Evolutionary conservation across 1,140 invertebrate genomes (phyloP).

Genomic region (Magallana gigas): DNA sequence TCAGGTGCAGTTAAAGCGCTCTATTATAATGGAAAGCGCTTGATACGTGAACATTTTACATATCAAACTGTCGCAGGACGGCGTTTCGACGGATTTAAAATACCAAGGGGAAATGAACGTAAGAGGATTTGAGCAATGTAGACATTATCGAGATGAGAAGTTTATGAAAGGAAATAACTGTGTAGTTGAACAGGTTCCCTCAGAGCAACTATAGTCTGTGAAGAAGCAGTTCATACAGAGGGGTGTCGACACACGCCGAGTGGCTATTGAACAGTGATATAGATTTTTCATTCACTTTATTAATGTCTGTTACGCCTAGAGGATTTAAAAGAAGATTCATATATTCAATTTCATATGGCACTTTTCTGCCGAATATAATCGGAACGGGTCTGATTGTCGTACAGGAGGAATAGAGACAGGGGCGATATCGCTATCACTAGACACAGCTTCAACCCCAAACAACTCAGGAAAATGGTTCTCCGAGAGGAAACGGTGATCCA

Average conservation of each 20-base stretch:
- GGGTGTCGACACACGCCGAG: neutral
- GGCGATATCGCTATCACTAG: neutral
- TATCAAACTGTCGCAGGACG: slow-evolving; percentile 1
- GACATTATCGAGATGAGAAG: slow-evolving; percentile 27
- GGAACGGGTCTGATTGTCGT: neutral
- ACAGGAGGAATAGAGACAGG: neutral
- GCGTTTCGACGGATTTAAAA: slow-evolving; percentile 27
- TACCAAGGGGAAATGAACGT: slow-evolving; percentile 25
- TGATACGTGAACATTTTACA: slow-evolving; percentile 31
- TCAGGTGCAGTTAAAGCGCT: slow-evolving; percentile 24
- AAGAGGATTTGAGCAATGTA: slow-evolving; percentile 33
- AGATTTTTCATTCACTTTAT: neutral
- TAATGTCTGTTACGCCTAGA: neutral
- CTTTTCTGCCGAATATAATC: neutral
- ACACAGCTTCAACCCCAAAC: neutral
- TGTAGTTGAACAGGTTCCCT: slow-evolving; percentile 23
- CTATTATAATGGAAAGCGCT: neutral
- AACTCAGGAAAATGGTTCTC: slow-evolving; percentile 58
- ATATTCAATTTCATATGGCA: slow-evolving; percentile 17
- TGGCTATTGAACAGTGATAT: neutral
- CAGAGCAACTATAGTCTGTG: neutral
- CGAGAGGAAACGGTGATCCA: slow-evolving; percentile 62
- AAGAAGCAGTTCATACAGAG: neutral
- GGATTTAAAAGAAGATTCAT: slow-evolving; percentile 28
- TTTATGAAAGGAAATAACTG: slow-evolving; percentile 35